A percentile compares a stretch with the other conserved stretches of the same genome.
phyloP scores from a whole-genome alignment of 2,888 invertebrate species.

The Macrophya annulata region DNA sequence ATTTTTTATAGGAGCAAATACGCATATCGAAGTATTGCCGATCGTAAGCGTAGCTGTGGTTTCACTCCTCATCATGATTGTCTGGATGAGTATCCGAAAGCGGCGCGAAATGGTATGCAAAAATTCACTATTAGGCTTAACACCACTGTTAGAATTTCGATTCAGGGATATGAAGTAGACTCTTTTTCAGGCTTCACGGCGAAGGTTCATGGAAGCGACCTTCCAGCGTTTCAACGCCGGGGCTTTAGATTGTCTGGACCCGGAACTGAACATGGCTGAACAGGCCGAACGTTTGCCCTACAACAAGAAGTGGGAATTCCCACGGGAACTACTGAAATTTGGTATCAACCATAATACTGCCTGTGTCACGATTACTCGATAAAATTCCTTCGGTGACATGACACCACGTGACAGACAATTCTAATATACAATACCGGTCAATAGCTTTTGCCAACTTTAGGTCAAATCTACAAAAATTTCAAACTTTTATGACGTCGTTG shows the following conservation, averaged over 20 bases:
- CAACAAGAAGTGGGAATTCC: slow-evolving; percentile 81
- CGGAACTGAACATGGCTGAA: slow-evolving; percentile 81
- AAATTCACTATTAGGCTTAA: not conserved
- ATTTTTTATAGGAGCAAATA: no score
- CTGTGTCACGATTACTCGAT: not conserved
- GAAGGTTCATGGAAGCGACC: not conserved
- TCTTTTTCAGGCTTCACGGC: slow-evolving; percentile 25
- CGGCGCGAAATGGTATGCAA: slow-evolving; percentile 62
- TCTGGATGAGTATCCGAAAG: slow-evolving; percentile 57
- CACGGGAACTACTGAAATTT: slow-evolving; percentile 81
- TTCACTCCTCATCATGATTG: slow-evolving; percentile 58
- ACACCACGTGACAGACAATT: no score
- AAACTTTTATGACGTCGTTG: no score
- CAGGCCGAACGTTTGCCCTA: slow-evolving; percentile 83
- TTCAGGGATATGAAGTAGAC: not conserved
- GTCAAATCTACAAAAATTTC: no score
- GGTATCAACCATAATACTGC: slow-evolving; percentile 73
- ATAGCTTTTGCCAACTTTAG: no score
- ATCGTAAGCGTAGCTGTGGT: slow-evolving; percentile 54
- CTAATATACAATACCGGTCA: no score
- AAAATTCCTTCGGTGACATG: no score
- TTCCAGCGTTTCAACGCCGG: slow-evolving; percentile 64
- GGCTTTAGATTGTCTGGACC: slow-evolving; percentile 79
- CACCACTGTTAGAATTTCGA: not conserved
- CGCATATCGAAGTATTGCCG: slow-evolving; percentile 58